These are phyloP conservation scores for Sinodicranocentrus sp. DNA, from an alignment of 2,888 invertebrate species.

Conservation along the genomic window DNA sequence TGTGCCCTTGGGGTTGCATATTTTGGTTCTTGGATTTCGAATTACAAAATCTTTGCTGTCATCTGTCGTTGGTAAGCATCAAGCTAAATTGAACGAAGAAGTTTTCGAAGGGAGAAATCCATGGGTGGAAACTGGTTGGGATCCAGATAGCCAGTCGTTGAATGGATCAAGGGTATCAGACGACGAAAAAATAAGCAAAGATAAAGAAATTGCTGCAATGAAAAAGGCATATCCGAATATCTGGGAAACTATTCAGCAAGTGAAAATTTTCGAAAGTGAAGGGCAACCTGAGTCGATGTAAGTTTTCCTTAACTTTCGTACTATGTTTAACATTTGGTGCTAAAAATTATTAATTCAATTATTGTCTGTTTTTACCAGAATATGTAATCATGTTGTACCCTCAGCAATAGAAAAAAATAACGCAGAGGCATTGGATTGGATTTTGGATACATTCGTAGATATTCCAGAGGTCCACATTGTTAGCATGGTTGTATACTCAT, in stretches of 20 bases:
- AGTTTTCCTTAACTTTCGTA: constrained; percentile 8
- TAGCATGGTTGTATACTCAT: constrained; percentile 45
- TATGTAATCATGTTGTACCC: constrained; percentile 73
- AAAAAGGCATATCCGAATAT: constrained; percentile 55
- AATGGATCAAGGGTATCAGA: not conserved
- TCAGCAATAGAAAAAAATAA: constrained; percentile 60
- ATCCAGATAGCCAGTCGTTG: constrained; percentile 14
- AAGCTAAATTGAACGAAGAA: constrained; percentile 67
- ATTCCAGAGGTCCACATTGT: constrained; percentile 71
- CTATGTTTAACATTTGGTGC: not conserved
- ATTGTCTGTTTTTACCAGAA: constrained; percentile 54
- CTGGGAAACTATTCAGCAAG: constrained; percentile 65
- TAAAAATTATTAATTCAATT: not conserved
- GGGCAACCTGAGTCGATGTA: constrained; percentile 75
- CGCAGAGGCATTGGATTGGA: constrained; percentile 68
- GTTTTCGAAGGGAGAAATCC: constrained; percentile 72
- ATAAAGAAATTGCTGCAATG: constrained; percentile 14
- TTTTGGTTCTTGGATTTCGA: constrained; percentile 68
- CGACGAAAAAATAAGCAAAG: not conserved
- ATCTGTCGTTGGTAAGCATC: constrained; percentile 72
- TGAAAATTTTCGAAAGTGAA: constrained; percentile 69
- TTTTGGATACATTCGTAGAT: constrained; percentile 69
- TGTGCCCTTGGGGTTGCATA: constrained; percentile 73
- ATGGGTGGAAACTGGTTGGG: constrained; percentile 69
- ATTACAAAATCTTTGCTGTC: constrained; percentile 68